A percentile compares a stretch with the other conserved stretches of the same genome.
Evolutionary conservation across 2,888 invertebrate species (phyloP).

Genomic region (Augochlorella aurata): DNA sequence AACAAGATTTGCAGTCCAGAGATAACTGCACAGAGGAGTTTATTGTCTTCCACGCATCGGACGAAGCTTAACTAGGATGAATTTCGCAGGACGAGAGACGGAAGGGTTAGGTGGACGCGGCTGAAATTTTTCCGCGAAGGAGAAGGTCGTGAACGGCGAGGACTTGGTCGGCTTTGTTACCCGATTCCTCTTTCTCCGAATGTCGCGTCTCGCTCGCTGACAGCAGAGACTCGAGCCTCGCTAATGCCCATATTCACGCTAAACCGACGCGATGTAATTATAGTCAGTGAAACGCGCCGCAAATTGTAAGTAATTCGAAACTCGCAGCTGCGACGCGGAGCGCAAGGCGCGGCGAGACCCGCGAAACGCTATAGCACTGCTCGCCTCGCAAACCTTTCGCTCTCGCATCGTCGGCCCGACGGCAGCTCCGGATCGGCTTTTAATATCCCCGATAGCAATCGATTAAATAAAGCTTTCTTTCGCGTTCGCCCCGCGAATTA

Average conservation of each 20-base stretch:
- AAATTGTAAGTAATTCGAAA: conserved; percentile 28
- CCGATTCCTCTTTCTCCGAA: neutral
- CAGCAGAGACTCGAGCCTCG: neutral
- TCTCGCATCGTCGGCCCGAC: neutral
- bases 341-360: conserved; percentile 40
- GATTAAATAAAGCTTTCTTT: too few relatives aligned
- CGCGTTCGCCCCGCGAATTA: too few relatives aligned
- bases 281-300: neutral
- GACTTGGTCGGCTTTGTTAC: neutral
- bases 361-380: conserved; percentile 42
- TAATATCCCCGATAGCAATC: too few relatives aligned
- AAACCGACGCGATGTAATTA: neutral
- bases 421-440: too few relatives aligned
- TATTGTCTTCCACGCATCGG: too few relatives aligned
- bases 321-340: conserved; percentile 27
- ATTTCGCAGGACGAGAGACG: too few relatives aligned
- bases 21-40: too few relatives aligned
- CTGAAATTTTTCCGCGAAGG: neutral
- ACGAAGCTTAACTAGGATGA: too few relatives aligned
- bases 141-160: neutral
- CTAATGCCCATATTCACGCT: neutral
- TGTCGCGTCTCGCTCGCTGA: neutral
- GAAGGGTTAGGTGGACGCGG: neutral
- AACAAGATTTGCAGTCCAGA: too few relatives aligned
- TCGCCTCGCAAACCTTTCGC: conserved; percentile 3